A percentile compares a stretch with the other conserved stretches of the same genome.
phyloP scores from a whole-genome alignment of 2,888 invertebrate species.

The Andrena fulva region DNA sequence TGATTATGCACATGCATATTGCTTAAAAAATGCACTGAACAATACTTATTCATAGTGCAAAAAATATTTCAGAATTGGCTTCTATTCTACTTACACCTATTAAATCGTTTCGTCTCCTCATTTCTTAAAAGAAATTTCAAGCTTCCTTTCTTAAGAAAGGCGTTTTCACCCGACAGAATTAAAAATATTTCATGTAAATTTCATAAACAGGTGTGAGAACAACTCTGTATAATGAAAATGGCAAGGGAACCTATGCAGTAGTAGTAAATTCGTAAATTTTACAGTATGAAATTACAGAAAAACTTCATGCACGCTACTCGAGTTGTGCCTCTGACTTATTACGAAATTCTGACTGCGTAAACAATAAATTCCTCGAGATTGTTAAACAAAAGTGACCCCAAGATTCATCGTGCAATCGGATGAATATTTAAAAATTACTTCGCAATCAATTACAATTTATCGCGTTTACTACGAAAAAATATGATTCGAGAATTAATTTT shows the following conservation, averaged over 20 bases:
- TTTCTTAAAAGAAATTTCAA: background rate
- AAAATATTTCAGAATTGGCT: background rate
- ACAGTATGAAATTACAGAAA: no score
- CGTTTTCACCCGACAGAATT: no score
- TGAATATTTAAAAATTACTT: background rate
- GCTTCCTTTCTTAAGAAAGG: background rate
- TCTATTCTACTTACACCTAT: background rate
- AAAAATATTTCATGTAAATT: no score
- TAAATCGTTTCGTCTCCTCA: background rate
- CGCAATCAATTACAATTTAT: background rate
- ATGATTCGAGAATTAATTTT: background rate
- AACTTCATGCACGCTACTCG: background rate
- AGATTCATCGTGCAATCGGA: background rate
- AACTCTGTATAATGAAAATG: background rate
- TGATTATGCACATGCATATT: background rate
- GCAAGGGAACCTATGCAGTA: no score
- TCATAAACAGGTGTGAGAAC: no score
- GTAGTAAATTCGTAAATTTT: no score
- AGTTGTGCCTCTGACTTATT: background rate
- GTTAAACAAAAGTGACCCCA: background rate
- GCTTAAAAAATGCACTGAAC: background rate
- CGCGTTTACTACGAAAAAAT: background rate
- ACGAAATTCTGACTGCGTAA: background rate
- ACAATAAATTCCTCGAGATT: background rate
- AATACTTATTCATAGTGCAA: background rate